These are phyloP conservation scores for Grallaria varia DNA, from an alignment of 2,113 vertebrate genomes.

Conservation along the genomic window DNA sequence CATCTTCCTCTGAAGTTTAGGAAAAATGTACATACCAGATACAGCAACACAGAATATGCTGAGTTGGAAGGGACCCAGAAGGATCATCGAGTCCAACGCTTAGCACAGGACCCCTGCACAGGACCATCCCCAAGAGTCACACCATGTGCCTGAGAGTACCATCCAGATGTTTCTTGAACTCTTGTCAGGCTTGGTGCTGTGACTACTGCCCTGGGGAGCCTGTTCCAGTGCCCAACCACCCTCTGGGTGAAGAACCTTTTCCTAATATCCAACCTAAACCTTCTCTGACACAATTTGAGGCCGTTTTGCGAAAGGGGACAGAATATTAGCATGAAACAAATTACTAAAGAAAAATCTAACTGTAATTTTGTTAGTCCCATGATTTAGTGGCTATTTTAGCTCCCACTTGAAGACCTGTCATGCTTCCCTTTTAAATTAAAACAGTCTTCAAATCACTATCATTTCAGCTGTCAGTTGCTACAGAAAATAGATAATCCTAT, in stretches of 20 bases:
- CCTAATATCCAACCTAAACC: background rate
- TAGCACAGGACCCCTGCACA: background rate
- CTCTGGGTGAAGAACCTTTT: background rate
- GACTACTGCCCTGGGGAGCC: background rate
- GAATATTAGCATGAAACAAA: background rate
- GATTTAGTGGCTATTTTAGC: background rate
- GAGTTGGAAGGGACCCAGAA: background rate
- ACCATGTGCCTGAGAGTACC: background rate
- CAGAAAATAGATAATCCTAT: background rate
- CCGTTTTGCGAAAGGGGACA: background rate
- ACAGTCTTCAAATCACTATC: background rate
- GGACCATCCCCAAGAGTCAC: background rate
- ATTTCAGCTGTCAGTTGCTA: background rate
- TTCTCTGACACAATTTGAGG: background rate
- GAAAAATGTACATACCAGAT: background rate
- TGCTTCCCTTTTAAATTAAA: background rate
- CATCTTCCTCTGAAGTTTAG: background rate
- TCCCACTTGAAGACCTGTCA: background rate
- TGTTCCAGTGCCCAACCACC: background rate
- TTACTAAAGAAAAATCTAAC: background rate
- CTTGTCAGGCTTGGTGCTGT: background rate
- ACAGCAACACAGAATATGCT: background rate
- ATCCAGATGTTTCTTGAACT: background rate
- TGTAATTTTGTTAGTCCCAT: background rate
- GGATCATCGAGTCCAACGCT: background rate